Evolutionary conservation across 2,113 vertebrate species (phyloP), one percentile per base, ranked within the genome.

Genomic region (Bujurquina vittata): DNA sequence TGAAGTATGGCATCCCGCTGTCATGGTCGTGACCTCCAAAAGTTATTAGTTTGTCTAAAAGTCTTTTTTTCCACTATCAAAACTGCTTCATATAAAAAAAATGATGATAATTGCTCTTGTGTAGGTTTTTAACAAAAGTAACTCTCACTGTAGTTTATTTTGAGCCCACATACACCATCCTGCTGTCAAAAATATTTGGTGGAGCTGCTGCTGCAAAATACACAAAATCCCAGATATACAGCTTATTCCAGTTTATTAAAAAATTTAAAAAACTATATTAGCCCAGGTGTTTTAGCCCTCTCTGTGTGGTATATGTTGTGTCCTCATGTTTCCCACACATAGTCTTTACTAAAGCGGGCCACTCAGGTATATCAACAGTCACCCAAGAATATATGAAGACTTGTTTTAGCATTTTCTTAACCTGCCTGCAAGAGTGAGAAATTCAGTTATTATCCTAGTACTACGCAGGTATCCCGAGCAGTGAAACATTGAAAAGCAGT

Each of bases 401-500:
- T 26, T 5, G 14, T 43, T 43, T 65, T 65, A 15, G 35, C 62
- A 31, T 23, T 29, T 72, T 52, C 5, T 72, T 72, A 2, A 31
- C 31, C 54, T 26, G 20, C 4, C 26, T 52, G 18, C 8, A 26
- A 31, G 52, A 72, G 52, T 52, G 29, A 49, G 9, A 52, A 5
- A 37, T 37, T 37, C 65, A 52, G 17, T 31, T 72, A 54, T 75
- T 81, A 49, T 54, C 15, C 46, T 8, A 29, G n/a, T 33, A 49
- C 4, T 75, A 69, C 18, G 40, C 18, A 14, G 33, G 4, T 78
- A 23, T 62, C 56, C 31, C 49, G 31, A 74, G 17, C 23, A 7
- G 31, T 54, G 20, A 63, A 77, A 76, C 73, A 43, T 49, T 52
- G 10, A 75, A 63, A 81, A 43, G 58, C 20, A 35, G 57, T 62